Evolutionary conservation across 2,888 invertebrate species (phyloP).

Genomic region (Hemithea aestivaria): DNA sequence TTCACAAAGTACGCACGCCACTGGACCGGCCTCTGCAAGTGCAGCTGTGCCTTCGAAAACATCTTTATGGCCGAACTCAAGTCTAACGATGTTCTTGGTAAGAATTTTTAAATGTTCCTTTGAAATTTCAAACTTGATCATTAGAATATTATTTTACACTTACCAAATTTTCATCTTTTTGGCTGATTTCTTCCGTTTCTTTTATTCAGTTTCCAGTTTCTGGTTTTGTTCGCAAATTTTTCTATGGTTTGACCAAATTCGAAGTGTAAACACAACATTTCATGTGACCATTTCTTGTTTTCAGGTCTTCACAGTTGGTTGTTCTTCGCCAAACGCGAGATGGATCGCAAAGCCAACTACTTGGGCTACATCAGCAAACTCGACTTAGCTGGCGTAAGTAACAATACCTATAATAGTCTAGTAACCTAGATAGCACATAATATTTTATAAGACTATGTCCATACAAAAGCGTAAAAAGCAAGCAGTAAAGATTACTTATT

Average conservation of each 20-base stretch:
- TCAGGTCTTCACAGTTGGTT: slow-evolving; percentile 95
- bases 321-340: slow-evolving; percentile 89
- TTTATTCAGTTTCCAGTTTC: no score
- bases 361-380: slow-evolving; percentile 88
- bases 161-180: no score
- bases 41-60: slow-evolving; percentile 96
- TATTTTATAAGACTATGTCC: no score
- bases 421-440: no score
- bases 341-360: slow-evolving; percentile 85
- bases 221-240: no score
- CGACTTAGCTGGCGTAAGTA: slow-evolving; percentile 85
- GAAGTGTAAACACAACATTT: no score
- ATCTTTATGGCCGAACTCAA: slow-evolving; percentile 94
- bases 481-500: no score
- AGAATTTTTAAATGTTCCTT: slow-evolving; percentile 21
- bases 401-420: neutral
- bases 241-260: no score
- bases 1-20: slow-evolving; percentile 92
- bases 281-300: slow-evolving; percentile 9
- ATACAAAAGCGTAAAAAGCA: no score
- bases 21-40: slow-evolving; percentile 85
- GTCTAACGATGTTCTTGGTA: slow-evolving; percentile 83
- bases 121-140: no score
- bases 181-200: no score
- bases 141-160: no score